These are phyloP conservation scores for Leptobrachium leishanense DNA, from an alignment of 2,113 vertebrate species.

Conservation along the genomic window DNA sequence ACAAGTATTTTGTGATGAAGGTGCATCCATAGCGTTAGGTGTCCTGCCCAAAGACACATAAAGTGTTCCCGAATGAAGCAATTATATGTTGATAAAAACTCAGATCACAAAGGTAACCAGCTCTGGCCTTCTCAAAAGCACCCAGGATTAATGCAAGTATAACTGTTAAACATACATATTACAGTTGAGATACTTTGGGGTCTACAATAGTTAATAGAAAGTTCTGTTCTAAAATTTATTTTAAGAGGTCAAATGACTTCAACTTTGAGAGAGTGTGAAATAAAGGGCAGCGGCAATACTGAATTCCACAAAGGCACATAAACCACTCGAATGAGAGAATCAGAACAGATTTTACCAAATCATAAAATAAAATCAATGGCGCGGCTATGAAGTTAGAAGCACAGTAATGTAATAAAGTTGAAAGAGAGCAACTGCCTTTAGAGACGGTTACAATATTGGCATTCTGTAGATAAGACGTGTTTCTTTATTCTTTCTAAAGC, in stretches of 20 bases:
- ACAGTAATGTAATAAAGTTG: constrained; percentile 30
- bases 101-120: too few relatives aligned
- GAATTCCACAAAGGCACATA: constrained; percentile 40
- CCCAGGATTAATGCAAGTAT: too few relatives aligned
- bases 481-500: neutral
- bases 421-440: constrained; percentile 38
- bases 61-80: too few relatives aligned
- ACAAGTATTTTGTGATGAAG: too few relatives aligned
- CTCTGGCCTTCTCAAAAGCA: too few relatives aligned
- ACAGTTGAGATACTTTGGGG: neutral
- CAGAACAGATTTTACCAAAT: constrained; percentile 40
- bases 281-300: constrained; percentile 34
- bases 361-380: constrained; percentile 48
- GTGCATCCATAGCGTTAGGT: too few relatives aligned
- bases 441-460: constrained; percentile 32
- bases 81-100: too few relatives aligned
- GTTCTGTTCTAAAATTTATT: constrained; percentile 25
- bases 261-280: constrained; percentile 14
- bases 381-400: constrained; percentile 41
- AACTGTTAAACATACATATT: too few relatives aligned
- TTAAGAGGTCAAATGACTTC: constrained; percentile 27
- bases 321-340: constrained; percentile 33
- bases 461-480: constrained; percentile 27
- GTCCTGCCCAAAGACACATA: too few relatives aligned
- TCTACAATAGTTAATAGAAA: constrained; percentile 17